phyloP scores from a whole-genome alignment of 1,140 invertebrate genomes.

The Macrosteles quadrilineatus region DNA sequence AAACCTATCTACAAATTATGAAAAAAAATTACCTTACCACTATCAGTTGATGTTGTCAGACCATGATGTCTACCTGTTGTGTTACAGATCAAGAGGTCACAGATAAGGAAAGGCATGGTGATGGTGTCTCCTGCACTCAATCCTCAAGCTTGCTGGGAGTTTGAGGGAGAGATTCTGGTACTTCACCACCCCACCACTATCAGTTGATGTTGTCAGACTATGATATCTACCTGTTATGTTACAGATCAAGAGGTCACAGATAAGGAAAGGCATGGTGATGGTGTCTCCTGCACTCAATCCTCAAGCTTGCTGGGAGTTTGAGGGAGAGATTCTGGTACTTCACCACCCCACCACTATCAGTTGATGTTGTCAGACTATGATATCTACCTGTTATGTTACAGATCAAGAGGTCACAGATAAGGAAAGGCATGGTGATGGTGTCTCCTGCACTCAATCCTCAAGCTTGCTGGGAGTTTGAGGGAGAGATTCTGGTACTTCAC shows the following conservation, averaged over 20 bases:
- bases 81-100: constrained; percentile 83
- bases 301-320: constrained; percentile 97
- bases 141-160: constrained; percentile 97
- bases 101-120: constrained; percentile 99
- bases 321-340: constrained; percentile 96
- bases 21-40: no score
- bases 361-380: constrained; percentile 98
- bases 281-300: constrained; percentile 90
- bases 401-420: constrained; percentile 93
- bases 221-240: no score
- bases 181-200: no score
- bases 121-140: constrained; percentile 91
- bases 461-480: constrained; percentile 99
- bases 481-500: constrained; percentile 97
- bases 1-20: no score
- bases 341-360: constrained; percentile 99
- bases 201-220: no score
- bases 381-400: no score
- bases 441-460: constrained; percentile 88
- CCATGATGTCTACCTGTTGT: no score
- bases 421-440: constrained; percentile 99
- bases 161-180: constrained; percentile 97
- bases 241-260: constrained; percentile 90
- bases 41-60: no score
- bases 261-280: constrained; percentile 99